Conservation (phyloP, 2,113 vertebrate genomes). For the Ictidomys tridecemlineatus region DNA sequence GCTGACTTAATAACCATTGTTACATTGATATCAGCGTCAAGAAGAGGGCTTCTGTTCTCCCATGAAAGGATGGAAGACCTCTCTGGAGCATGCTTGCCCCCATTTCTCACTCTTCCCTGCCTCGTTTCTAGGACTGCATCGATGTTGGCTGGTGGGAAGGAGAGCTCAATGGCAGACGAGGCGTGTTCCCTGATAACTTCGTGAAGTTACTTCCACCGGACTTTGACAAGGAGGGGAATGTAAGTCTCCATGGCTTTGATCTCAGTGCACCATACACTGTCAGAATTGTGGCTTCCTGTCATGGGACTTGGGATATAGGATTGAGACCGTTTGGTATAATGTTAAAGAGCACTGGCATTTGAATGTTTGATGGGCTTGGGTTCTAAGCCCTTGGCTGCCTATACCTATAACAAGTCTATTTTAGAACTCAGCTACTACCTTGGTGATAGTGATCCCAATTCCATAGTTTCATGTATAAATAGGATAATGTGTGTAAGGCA, state of each 20-base stretch:
- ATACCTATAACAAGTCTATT: not conserved
- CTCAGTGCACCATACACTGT: not conserved
- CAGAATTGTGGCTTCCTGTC: not conserved
- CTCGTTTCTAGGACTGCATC: constrained; percentile 93
- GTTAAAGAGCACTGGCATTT: not conserved
- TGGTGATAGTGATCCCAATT: not conserved
- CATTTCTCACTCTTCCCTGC: constrained; percentile 62
- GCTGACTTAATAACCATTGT: constrained; percentile 10
- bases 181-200: constrained; percentile 99
- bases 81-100: not conserved
- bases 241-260: constrained; percentile 77
- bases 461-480: not conserved
- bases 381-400: not conserved
- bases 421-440: not conserved
- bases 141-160: constrained; percentile 99
- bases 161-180: constrained; percentile 93
- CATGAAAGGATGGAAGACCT: not conserved
- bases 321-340: not conserved
- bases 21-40: not conserved
- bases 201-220: constrained; percentile 96
- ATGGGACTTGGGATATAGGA: not conserved
- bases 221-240: constrained; percentile 95
- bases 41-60: constrained; percentile 14
- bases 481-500: not conserved
- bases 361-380: not conserved